Percentiles rank a stretch among this genome's conserved stretches.
Conservation (phyloP, 2,113 vertebrate genomes). For the Mustela nigripes region DNA sequence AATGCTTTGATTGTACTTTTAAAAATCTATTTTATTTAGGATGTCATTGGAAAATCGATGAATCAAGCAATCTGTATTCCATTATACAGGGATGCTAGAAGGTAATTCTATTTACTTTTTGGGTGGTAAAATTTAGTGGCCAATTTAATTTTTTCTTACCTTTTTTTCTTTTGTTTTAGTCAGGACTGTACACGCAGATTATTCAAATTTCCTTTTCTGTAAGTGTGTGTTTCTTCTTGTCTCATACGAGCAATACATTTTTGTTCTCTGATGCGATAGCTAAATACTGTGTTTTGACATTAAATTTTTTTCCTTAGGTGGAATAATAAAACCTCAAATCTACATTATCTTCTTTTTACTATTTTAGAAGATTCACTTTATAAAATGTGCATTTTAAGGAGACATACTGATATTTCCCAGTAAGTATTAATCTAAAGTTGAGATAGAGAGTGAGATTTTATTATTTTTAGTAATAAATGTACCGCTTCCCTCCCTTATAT, state of each 20-base stretch:
- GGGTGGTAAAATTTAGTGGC: constrained; percentile 34
- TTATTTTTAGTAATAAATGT: constrained; percentile 24
- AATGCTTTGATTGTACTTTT: constrained; percentile 56
- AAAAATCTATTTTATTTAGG: constrained; percentile 83
- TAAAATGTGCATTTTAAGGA: constrained; percentile 94
- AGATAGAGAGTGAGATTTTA: constrained; percentile 45
- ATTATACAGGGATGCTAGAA: constrained; percentile 92
- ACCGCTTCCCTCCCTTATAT: neutral
- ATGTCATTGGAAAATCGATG: constrained; percentile 95
- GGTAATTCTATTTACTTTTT: constrained; percentile 86
- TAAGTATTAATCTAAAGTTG: constrained; percentile 76
- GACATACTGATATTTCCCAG: constrained; percentile 94
- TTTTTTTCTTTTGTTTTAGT: constrained; percentile 86
- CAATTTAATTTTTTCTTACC: constrained; percentile 64
- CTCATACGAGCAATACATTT: neutral
- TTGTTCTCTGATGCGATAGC: neutral
- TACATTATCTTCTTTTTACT: constrained; percentile 96
- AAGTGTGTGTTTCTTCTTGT: constrained; percentile 83
- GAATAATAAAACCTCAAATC: constrained; percentile 95
- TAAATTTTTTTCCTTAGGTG: constrained; percentile 88
- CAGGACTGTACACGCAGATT: constrained; percentile 90
- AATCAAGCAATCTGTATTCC: constrained; percentile 91
- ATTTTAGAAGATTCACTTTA: constrained; percentile 92
- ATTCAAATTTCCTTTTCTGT: constrained; percentile 96
- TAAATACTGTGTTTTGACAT: constrained; percentile 46